Base-by-base conservation (phyloP, 2,888 invertebrate genomes). In the Xestia ashworthii region DNA sequence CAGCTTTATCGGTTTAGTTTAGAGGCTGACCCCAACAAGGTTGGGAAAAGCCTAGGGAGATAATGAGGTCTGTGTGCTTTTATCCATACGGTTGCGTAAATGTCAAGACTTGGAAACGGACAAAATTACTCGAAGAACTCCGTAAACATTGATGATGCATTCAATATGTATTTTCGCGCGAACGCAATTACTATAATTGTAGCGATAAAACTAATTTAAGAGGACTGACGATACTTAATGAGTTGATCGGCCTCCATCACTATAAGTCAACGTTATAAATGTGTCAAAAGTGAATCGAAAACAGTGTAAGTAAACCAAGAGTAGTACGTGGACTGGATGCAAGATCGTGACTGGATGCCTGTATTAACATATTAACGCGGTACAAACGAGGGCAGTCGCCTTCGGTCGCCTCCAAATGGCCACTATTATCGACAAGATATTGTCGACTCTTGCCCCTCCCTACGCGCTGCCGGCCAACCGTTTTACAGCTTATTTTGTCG, bases 311-410 rank as follows among this genome's bases (percentile, higher is more conserved):
- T 89, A 89, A 87, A 84, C 83, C 84, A 70, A 81, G 85, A 87
- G 90, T 89, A 89, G 91, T 92, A 91, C 91, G 89, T 78, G 80
- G 32, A 74, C 68, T 86, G 77, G 71, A 80, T 82, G 71, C 80
- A 48, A 86, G 81, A 84, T 89, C 89, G 90, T 90, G 90, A 90
- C 90, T 89, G 71, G 87, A 87, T 82, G 82, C 82, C 80, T 85
- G 71, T 89, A 94, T 94, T 94, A 92, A 91, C 93, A 93, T 93
- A 94, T 93, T 93, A 93, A 91, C 89, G 87, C 88, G 86, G 80
- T 88, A 91, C 90, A 90, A 93, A 92, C 88, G 89, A 88, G 90
- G 89, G 87, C 90, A 88, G 82, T 88, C 82, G 84, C 83, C 81
- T 85, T 80, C 87, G 86, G 81, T 87, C 82, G 88, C 84, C 82